phyloP scores from a whole-genome alignment of 2,888 invertebrate genomes.

The Dolomedes plantarius region DNA sequence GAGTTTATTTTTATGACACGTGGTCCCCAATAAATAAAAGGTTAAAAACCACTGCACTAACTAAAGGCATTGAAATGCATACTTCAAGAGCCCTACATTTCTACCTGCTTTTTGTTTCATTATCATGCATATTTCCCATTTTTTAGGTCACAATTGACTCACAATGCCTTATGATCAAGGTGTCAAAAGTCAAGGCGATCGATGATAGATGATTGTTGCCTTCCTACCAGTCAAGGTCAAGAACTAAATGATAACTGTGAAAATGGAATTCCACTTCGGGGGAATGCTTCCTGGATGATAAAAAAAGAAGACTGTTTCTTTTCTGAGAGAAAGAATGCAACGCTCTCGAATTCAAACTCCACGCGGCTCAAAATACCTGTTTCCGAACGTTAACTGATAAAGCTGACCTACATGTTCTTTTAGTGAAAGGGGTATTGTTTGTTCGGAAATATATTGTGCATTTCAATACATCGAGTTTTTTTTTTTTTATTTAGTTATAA shows the following conservation, averaged over 20 bases:
- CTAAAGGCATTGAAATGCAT: no score
- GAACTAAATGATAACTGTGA: neutral
- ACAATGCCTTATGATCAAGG: neutral
- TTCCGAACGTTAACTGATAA: neutral
- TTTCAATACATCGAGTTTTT: no score
- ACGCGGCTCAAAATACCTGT: neutral
- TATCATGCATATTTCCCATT: neutral
- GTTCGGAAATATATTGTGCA: no score
- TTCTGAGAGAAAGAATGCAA: neutral
- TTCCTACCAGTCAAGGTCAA: conserved; percentile 10
- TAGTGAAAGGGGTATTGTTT: neutral
- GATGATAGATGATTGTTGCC: conserved; percentile 20
- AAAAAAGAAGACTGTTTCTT: neutral
- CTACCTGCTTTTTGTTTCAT: no score
- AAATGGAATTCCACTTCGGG: neutral
- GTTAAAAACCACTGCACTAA: no score
- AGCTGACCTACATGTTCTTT: neutral
- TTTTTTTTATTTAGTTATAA: no score
- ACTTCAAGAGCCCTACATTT: no score
- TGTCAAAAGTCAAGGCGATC: conserved; percentile 21
- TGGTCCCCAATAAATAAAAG: no score
- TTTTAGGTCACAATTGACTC: neutral
- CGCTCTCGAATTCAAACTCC: neutral
- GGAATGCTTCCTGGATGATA: conserved; percentile 4
- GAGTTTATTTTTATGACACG: no score